phyloP scores from a whole-genome alignment of 2,113 vertebrate species.

The Tylochromis polylepis region DNA sequence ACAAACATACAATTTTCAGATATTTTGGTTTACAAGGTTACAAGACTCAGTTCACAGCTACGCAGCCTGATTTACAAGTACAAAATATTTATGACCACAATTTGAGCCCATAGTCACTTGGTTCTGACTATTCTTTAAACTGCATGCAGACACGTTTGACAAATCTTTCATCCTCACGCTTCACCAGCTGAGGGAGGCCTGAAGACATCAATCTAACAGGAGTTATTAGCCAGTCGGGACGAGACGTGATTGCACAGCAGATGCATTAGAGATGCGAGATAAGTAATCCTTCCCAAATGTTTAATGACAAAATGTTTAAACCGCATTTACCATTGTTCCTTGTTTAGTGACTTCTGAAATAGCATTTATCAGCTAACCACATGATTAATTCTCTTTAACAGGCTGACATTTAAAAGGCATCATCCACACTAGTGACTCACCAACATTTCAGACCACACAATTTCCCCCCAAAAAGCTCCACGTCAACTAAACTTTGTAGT shows the following conservation, averaged over 20 bases:
- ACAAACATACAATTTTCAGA: too few species aligned
- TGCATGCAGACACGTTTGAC: not conserved
- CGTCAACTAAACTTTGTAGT: not conserved
- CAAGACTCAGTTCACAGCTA: too few species aligned
- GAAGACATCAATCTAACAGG: conserved; percentile 18
- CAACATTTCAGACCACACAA: not conserved
- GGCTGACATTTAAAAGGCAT: not conserved
- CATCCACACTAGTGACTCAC: not conserved
- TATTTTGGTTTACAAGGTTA: too few species aligned
- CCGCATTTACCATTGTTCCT: fast-evolving
- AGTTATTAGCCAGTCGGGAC: conserved; percentile 4
- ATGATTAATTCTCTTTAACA: not conserved
- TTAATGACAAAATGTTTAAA: not conserved
- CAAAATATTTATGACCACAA: too few species aligned
- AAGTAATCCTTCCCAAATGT: conserved; percentile 20
- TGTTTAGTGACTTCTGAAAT: not conserved
- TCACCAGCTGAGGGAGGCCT: conserved; percentile 1
- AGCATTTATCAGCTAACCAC: not conserved
- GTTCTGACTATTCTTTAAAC: conserved; percentile 18
- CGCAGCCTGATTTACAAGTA: too few species aligned
- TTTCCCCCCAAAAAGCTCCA: not conserved
- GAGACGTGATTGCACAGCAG: conserved; percentile 9
- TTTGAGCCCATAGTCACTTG: too few species aligned
- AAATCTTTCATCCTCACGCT: conserved; percentile 30
- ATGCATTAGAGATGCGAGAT: conserved; percentile 1